Percentiles rank a stretch among this genome's conserved stretches.
phyloP scores from a whole-genome alignment of 2,113 vertebrate genomes.

The Podiceps cristatus region DNA sequence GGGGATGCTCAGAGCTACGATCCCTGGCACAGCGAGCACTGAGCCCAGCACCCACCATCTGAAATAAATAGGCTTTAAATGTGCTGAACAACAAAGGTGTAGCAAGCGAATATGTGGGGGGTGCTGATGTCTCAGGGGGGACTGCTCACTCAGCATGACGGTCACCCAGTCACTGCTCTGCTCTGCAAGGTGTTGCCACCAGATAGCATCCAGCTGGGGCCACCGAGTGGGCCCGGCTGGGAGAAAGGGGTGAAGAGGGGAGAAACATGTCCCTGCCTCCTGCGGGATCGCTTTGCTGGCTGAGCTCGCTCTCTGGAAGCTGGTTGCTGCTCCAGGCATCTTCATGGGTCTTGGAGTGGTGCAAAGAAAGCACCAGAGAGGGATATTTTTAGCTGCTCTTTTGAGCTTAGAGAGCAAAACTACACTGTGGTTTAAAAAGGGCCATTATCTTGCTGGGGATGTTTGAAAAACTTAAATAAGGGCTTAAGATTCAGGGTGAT shows the following conservation, averaged over 20 bases:
- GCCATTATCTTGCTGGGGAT: not conserved
- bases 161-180: fast-evolving
- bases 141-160: not conserved
- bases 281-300: fast-evolving
- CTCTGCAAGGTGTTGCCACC: not conserved
- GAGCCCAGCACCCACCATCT: fast-evolving
- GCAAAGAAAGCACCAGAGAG: fast-evolving
- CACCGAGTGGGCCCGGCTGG: fast-evolving
- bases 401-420: not conserved
- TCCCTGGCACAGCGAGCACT: not conserved
- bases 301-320: not conserved
- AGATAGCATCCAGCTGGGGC: not conserved
- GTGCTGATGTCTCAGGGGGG: fast-evolving
- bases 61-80: fast-evolving
- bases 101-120: fast-evolving
- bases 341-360: not conserved
- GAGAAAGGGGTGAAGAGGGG: not conserved
- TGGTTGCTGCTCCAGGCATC: fast-evolving
- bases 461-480: not conserved
- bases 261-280: not conserved
- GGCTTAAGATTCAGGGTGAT: not conserved
- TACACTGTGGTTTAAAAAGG: not conserved
- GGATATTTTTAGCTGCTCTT: constrained; percentile 6
- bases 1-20: not conserved
- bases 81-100: not conserved